Evolutionary conservation across 2,797 vertebrate species (phyloP), one percentile per base, ranked within the genome.

Genomic region (Enteromius radiatus): DNA sequence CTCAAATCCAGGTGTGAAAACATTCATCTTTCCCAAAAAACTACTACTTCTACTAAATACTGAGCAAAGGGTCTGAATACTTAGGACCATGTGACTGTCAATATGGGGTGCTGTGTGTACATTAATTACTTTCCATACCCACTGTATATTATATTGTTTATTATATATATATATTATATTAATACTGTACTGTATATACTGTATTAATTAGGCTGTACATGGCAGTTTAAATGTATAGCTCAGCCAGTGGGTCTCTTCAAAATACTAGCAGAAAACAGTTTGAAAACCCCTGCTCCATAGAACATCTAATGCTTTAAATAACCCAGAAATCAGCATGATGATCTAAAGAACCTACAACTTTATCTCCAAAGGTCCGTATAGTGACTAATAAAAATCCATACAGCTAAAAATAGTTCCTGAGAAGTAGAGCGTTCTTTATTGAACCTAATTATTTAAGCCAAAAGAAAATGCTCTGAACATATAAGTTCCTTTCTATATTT

Each of bases 401-500:
- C 6, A 15, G 69, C 43, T 49, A 31, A 71, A 28, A 71, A 47
- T 71, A 71, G 14, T 49, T 15, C 9, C 6, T 76, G 23, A 63
- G n/a, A 76, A 76, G 75, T 31, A 76, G 15, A 76, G 23, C 56
- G 64, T 47, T 45, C 17, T 31, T 63, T 31, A 64, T 19, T 77
- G 59, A 77, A 45, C 36, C 36, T 41, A 56, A 82, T 82, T 68
- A 75, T 41, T 38, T 71, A 47, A 73, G 21, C 5, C 59, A 63
- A 6, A 6, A 28, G 68, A 63, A 77, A 76, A 76, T 52, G 21
- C 11, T 74, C n/a, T 28, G 4, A 73, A 64, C 43, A 78, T 63
- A 68, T 65, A 5, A 0, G 56, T 68, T 59, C n/a, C 36, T 36
- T 45, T 49, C 65, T 69, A 85, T 64, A 68, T 64, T 54, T 45